Percentiles rank a stretch among this genome's conserved stretches.
Conservation (phyloP, 2,113 vertebrate genomes). For the Asarcornis scutulata region DNA sequence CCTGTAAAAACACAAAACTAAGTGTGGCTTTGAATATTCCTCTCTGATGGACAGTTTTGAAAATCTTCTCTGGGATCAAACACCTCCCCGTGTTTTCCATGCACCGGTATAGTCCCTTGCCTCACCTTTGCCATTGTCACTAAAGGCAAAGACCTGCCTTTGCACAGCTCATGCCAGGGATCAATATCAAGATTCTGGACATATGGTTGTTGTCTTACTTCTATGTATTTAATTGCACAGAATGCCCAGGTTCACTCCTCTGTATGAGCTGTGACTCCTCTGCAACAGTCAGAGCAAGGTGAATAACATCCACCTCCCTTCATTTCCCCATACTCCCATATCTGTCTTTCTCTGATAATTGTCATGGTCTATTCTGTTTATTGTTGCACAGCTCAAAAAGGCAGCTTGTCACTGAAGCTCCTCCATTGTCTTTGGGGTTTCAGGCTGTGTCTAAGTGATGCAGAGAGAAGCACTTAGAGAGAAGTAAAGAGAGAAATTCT, state of each 20-base stretch:
- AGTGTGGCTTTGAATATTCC: not conserved
- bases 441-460: not conserved
- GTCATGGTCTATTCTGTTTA: not conserved
- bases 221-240: not conserved
- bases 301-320: not conserved
- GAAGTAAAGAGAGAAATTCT: not conserved
- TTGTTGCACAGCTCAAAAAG: not conserved
- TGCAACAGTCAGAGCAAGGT: not conserved
- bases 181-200: not conserved
- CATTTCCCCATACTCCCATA: not conserved
- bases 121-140: not conserved
- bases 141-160: not conserved
- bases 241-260: not conserved
- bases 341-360: not conserved
- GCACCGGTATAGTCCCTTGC: rapidly evolving
- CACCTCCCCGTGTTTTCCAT: not conserved
- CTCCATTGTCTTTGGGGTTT: not conserved
- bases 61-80: not conserved
- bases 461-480: not conserved
- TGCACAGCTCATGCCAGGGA: not conserved
- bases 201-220: not conserved
- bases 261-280: not conserved
- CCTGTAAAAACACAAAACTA: not conserved
- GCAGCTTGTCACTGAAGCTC: not conserved
- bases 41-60: not conserved